Evolutionary conservation across 2,797 vertebrate species (phyloP), one percentile per base, ranked within the genome.

Genomic region (Hippoglossus hippoglossus): DNA sequence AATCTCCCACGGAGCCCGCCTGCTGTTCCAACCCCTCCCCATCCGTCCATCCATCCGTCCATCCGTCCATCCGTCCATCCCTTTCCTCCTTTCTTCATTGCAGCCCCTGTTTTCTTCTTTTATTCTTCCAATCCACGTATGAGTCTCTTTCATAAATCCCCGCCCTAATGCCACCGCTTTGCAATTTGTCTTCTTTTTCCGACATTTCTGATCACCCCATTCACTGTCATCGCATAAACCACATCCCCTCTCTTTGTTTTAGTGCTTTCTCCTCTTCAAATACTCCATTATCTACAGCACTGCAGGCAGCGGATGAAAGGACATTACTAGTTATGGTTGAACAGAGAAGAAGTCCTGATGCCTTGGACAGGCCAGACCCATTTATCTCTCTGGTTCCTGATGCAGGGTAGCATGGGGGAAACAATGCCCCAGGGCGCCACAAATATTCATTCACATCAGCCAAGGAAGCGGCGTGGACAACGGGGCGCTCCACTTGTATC

Each of bases 311-410:
- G 79, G 80, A 85, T 83, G 77, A 89, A 85, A 90, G 82, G 86
- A 91, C 91, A 91, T 84, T 80, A 80, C 81, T 86, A 89, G 87
- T 89, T 90, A 89, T 87, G 89, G 82, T 71, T 83, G 83, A 91
- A 80, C 57, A 82, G 60, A 77, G 69, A 84, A 79, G 70, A 82
- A 82, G 82, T 82, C 86, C 72, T 77, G 81, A 89, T 88, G 86
- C 77, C 85, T 84, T 63, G 66, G 87, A 93, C 87, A 89, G 88
- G 73, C 84, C 75, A 25, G 71, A 73, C 82, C 79, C 77, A 90
- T 91, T 91, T 90, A 88, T 91, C 89, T 88, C 85, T 80, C 74
- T 86, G 83, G 87, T 83, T 87, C 83, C 75, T 93, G 89, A 91
- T 92, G 85, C 82, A 84, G 86, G 83, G 84, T 69, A 87, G 89